Conservation (phyloP, 2,888 invertebrate genomes). For the Mystacides longicornis region DNA sequence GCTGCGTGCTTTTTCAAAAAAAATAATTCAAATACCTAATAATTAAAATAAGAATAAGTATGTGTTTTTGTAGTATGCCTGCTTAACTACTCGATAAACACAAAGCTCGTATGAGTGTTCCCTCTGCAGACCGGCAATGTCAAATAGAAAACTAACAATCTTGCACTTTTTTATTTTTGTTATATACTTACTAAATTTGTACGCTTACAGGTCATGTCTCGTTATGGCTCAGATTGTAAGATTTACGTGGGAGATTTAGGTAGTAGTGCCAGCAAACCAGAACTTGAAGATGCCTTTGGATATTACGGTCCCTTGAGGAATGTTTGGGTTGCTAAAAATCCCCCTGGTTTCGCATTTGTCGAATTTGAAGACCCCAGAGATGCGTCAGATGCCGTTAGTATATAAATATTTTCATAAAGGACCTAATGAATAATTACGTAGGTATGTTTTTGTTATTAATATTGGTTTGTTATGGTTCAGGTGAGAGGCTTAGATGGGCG, state of each 20-base stretch:
- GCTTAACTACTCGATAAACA: too few relatives aligned
- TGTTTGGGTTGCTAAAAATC: slow-evolving; percentile 97
- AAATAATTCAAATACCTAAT: too few relatives aligned
- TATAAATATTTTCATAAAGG: too few relatives aligned
- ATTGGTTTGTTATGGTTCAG: slow-evolving; percentile 5
- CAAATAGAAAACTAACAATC: too few relatives aligned
- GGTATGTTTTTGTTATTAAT: neutral
- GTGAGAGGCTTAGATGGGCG: slow-evolving; percentile 62
- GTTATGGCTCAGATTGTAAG: slow-evolving; percentile 82
- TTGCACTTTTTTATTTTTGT: too few relatives aligned
- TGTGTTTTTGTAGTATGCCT: too few relatives aligned
- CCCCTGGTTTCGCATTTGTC: slow-evolving; percentile 92
- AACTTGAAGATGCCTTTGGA: slow-evolving; percentile 87
- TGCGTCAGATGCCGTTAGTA: slow-evolving; percentile 86
- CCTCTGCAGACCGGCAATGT: too few relatives aligned
- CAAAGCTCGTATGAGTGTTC: too few relatives aligned
- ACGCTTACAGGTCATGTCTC: slow-evolving; percentile 51
- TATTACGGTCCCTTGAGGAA: slow-evolving; percentile 87
- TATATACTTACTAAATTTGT: too few relatives aligned
- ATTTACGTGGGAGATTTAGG: slow-evolving; percentile 95
- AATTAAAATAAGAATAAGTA: too few relatives aligned
- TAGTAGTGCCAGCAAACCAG: slow-evolving; percentile 83
- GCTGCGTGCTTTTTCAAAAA: too few relatives aligned
- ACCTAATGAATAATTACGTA: too few relatives aligned
- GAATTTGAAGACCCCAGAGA: slow-evolving; percentile 90